Evolutionary conservation across 2,113 vertebrate species (phyloP).

Genomic region (Cathartes aura): DNA sequence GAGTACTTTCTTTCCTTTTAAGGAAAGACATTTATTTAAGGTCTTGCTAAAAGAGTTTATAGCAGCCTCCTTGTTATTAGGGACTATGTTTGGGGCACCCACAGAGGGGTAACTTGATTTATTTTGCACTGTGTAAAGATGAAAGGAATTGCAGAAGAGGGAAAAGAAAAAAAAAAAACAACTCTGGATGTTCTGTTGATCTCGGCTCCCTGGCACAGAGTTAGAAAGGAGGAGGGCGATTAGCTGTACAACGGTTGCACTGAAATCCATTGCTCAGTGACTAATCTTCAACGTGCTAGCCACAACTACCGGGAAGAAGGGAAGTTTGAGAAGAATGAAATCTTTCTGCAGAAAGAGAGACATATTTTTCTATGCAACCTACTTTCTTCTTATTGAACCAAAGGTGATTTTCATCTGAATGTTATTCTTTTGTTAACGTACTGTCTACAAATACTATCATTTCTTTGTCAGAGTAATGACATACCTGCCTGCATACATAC

Average conservation of each 20-base stretch:
- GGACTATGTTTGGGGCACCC: not conserved
- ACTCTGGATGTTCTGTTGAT: not conserved
- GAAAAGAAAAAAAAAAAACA: not conserved
- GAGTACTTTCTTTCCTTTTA: not conserved
- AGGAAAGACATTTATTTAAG: no score
- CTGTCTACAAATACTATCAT: not conserved
- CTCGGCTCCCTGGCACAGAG: not conserved
- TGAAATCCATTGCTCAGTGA: not conserved
- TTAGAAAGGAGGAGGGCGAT: not conserved
- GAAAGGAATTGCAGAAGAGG: not conserved
- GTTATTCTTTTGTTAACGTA: not conserved
- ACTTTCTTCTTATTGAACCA: not conserved
- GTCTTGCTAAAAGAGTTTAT: not conserved
- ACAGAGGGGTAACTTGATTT: not conserved
- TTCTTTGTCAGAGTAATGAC: not conserved
- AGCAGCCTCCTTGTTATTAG: not conserved
- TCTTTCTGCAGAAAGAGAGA: not conserved
- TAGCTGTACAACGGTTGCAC: accelerated
- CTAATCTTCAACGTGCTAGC: not conserved
- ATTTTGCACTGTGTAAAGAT: no score
- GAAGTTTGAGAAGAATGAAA: not conserved
- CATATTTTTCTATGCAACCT: not conserved
- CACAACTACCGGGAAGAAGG: not conserved
- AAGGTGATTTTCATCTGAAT: not conserved
- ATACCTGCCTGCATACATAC: not conserved